Conservation (phyloP, 2,797 vertebrate genomes). For the Sebastes elongatus region DNA sequence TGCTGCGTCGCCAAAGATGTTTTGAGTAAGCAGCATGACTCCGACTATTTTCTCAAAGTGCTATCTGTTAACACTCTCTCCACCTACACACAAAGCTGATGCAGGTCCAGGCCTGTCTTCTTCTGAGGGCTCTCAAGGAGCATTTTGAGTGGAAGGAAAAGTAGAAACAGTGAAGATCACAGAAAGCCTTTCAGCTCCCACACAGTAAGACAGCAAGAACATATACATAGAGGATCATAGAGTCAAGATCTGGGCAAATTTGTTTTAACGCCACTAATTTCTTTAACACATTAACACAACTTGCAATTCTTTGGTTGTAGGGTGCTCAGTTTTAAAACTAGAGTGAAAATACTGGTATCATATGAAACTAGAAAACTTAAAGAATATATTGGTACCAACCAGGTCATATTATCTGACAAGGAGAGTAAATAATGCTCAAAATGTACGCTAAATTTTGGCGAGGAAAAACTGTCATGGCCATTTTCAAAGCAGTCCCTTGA, state of each 20-base stretch:
- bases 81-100: conserved; percentile 1
- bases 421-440: too few species aligned
- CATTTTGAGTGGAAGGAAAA: background rate
- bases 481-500: too few species aligned
- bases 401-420: too few species aligned
- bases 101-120: background rate
- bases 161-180: background rate
- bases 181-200: background rate
- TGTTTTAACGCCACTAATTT: background rate
- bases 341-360: too few species aligned
- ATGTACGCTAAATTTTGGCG: too few species aligned
- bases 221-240: background rate
- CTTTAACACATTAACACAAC: too few species aligned
- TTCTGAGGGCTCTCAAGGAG: background rate
- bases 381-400: too few species aligned
- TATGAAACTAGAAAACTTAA: too few species aligned
- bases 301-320: too few species aligned
- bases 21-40: conserved; percentile 23
- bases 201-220: background rate
- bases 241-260: background rate
- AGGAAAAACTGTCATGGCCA: too few species aligned
- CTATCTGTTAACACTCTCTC: background rate
- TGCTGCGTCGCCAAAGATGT: background rate
- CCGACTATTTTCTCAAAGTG: conserved; percentile 8
- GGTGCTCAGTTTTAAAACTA: too few species aligned